A percentile compares a stretch with the other conserved stretches of the same genome.
These are phyloP conservation scores for Cyclura pinguis DNA, from an alignment of 2,797 vertebrate species.

Conservation along the genomic window DNA sequence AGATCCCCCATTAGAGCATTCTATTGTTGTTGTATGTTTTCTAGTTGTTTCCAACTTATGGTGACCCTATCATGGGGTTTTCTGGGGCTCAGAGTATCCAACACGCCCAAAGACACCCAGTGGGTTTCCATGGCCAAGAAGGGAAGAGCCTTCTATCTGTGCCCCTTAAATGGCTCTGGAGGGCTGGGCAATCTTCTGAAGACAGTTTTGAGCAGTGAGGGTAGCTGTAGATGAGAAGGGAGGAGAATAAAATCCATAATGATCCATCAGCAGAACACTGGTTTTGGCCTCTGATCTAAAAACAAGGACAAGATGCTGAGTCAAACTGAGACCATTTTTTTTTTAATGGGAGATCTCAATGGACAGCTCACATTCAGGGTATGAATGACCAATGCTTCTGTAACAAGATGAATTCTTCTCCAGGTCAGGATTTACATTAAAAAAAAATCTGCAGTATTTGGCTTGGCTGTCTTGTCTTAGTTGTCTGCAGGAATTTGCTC, in stretches of 20 bases:
- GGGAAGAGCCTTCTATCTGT: neutral
- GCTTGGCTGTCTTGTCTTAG: neutral
- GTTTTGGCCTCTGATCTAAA: neutral
- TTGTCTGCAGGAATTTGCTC: neutral
- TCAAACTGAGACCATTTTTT: neutral
- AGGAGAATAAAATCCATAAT: neutral
- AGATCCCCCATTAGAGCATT: neutral
- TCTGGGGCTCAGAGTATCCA: too few species aligned
- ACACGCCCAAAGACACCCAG: too few species aligned
- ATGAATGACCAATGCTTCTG: neutral
- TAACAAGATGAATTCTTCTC: neutral
- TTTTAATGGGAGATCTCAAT: neutral
- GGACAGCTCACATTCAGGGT: neutral
- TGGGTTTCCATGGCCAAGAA: too few species aligned
- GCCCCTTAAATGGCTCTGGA: neutral
- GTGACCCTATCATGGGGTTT: too few species aligned
- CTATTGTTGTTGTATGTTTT: too few species aligned
- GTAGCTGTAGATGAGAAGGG: neutral
- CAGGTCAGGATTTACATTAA: neutral
- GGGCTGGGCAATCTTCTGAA: neutral
- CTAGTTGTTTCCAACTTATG: too few species aligned
- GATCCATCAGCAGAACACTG: neutral
- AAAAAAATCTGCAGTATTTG: neutral
- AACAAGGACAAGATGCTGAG: neutral
- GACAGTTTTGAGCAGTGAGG: neutral